phyloP scores from a whole-genome alignment of 2,797 vertebrate genomes.

The Mormyrus hasselquistii region DNA sequence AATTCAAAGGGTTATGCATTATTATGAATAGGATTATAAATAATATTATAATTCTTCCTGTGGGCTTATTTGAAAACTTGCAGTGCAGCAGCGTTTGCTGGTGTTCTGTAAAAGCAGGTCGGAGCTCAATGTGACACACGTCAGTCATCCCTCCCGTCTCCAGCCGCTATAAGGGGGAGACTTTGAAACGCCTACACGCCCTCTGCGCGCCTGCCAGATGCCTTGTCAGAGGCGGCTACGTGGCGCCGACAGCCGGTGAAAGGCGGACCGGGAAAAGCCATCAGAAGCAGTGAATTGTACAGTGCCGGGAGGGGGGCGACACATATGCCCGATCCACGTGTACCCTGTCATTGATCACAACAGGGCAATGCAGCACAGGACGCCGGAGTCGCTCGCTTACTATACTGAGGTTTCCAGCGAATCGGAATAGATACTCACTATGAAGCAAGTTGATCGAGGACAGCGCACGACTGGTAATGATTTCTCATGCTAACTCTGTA shows the following conservation, averaged over 20 bases:
- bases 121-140: neutral
- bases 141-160: neutral
- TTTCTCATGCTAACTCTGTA: neutral
- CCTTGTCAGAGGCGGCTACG: constrained; percentile 33
- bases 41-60: neutral
- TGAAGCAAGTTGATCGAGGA: neutral
- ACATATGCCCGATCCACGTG: constrained; percentile 51
- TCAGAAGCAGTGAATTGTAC: neutral
- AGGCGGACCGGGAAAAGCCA: neutral
- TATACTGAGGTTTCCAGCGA: neutral
- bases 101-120: neutral
- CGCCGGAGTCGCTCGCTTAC: neutral
- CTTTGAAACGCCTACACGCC: neutral
- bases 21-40: neutral
- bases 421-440: neutral
- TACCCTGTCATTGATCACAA: constrained; percentile 51
- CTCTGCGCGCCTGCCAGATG: neutral
- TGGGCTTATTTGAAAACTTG: neutral
- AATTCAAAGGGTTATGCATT: neutral
- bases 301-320: neutral
- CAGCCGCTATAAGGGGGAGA: neutral
- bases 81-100: neutral
- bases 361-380: constrained; percentile 55
- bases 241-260: constrained; percentile 34
- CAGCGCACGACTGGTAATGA: neutral